phyloP scores from a whole-genome alignment of 2,888 invertebrate species.

The Spilosoma lubricipeda region DNA sequence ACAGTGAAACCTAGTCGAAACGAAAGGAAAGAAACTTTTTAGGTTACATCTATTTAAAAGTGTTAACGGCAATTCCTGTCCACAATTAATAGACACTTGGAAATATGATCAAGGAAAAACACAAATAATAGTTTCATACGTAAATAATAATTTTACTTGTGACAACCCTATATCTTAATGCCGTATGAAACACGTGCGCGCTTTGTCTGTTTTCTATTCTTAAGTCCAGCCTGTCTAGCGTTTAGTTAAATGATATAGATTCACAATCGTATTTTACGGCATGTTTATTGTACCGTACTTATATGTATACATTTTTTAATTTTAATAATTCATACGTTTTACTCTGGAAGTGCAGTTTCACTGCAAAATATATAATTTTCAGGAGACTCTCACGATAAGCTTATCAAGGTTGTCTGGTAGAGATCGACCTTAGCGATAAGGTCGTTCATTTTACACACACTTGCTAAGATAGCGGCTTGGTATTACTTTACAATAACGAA shows the following conservation, averaged over 20 bases:
- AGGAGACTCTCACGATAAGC: neutral
- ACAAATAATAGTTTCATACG: neutral
- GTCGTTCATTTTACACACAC: neutral
- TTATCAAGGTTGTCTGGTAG: conserved; percentile 4
- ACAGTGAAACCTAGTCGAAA: too few relatives aligned
- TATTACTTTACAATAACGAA: neutral
- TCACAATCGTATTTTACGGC: neutral
- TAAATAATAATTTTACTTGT: neutral
- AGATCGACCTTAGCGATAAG: neutral
- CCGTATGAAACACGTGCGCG: conserved; percentile 43
- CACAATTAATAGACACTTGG: too few relatives aligned
- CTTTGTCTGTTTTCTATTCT: conserved; percentile 48
- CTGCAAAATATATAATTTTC: neutral
- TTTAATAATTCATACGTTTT: neutral
- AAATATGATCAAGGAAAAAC: neutral
- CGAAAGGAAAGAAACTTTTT: too few relatives aligned
- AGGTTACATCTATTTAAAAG: too few relatives aligned
- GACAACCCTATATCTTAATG: conserved; percentile 42
- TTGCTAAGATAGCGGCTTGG: neutral
- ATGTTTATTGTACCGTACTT: neutral
- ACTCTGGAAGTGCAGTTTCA: neutral
- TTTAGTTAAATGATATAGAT: conserved; percentile 27
- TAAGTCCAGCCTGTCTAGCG: conserved; percentile 30
- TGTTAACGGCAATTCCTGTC: too few relatives aligned
- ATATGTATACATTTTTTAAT: neutral